phyloP scores from a whole-genome alignment of 2,888 invertebrate genomes.

The Linnaemya vulpina region DNA sequence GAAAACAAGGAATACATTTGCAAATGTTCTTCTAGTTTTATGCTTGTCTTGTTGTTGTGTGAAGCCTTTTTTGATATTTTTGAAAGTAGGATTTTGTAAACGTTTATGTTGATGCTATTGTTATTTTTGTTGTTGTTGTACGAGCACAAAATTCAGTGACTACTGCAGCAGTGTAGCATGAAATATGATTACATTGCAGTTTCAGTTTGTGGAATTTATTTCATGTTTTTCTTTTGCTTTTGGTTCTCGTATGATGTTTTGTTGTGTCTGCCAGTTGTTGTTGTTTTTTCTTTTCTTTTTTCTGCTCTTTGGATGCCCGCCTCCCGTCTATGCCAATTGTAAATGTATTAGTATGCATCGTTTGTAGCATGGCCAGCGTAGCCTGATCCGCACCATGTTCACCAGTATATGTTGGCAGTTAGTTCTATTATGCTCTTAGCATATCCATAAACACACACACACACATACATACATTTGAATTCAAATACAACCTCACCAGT shows the following conservation, averaged over 20 bases:
- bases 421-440: conserved; percentile 32
- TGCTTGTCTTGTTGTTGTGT: conserved; percentile 50
- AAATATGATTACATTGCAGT: conserved; percentile 72
- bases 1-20: conserved; percentile 62
- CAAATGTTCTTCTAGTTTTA: conserved; percentile 48
- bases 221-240: conserved; percentile 35
- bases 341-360: conserved; percentile 72
- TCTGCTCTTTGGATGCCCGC: conserved; percentile 21
- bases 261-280: conserved; percentile 59
- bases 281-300: not conserved
- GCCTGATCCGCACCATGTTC: conserved; percentile 29
- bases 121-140: conserved; percentile 39
- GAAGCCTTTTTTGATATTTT: conserved; percentile 24
- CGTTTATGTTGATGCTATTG: conserved; percentile 42
- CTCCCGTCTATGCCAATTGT: conserved; percentile 52
- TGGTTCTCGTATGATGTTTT: conserved; percentile 25
- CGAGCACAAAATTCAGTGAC: conserved; percentile 62
- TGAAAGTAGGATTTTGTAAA: conserved; percentile 49
- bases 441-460: not conserved
- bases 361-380: conserved; percentile 61
- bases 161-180: conserved; percentile 72
- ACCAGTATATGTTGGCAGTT: not conserved
- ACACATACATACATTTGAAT: not conserved
- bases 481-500: not conserved
- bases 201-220: conserved; percentile 65